Conservation (phyloP, 2,888 invertebrate genomes). For the Geophilus truncorum region DNA sequence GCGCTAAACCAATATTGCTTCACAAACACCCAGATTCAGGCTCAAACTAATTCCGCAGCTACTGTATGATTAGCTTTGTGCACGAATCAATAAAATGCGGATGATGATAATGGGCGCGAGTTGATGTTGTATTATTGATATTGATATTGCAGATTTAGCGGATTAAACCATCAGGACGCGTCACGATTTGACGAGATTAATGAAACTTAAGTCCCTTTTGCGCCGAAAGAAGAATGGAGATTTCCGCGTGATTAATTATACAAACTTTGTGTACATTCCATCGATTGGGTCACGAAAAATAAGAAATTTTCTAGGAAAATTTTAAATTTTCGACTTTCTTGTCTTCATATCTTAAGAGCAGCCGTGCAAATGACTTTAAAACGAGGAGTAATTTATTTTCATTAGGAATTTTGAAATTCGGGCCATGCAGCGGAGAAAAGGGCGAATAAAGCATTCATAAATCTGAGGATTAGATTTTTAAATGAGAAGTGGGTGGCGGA, state of each 20-base stretch:
- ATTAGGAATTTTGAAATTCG: background rate
- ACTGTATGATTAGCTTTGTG: too few species aligned
- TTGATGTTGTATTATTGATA: background rate
- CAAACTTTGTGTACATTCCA: too few species aligned
- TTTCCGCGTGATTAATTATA: too few species aligned
- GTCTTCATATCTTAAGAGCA: background rate
- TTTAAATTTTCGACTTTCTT: background rate
- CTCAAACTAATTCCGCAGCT: too few species aligned
- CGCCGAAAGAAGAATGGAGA: too few species aligned
- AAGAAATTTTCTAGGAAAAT: too few species aligned
- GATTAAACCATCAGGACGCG: background rate
- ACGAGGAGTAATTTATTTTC: constrained; percentile 7
- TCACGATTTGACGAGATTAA: background rate
- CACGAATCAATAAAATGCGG: background rate
- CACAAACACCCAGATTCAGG: too few species aligned
- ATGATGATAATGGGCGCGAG: background rate
- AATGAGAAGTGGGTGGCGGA: background rate
- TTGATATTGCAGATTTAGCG: background rate
- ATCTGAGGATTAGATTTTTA: constrained; percentile 13
- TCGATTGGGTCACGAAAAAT: too few species aligned
- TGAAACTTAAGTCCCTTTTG: background rate
- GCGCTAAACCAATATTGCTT: too few species aligned
- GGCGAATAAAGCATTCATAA: background rate
- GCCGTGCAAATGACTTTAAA: background rate
- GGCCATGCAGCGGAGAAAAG: background rate